Evolutionary conservation across 2,888 invertebrate genomes (phyloP), one percentile per base, ranked within the genome.

Genomic region (Drymonia ruficornis): DNA sequence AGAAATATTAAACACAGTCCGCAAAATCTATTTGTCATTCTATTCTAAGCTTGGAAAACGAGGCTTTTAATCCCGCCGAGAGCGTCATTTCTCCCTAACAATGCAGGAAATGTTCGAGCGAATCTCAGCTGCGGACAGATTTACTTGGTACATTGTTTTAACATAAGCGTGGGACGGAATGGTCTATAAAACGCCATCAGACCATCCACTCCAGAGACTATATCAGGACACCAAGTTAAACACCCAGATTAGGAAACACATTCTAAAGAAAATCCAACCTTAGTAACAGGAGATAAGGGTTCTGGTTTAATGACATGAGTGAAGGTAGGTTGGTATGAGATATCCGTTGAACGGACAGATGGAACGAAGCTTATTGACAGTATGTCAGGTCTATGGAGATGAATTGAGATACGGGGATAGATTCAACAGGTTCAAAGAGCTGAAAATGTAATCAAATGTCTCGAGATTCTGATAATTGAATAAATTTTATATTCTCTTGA

Each of bases 121-220:
- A 59, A 55, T 62, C 50, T 47, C 38, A 55, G 53, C 47, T 56
- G 50, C 55, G 40, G 40, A 63, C 58, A 48, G 63, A 70, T 65
- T 68, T 67, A 70, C 59, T 58, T 29, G 53, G 56, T 50, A 53
- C 55, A 63, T 67, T 70, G 63, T 70, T 61, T 64, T 50, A 65
- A 61, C 55, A 58, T 64, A 57, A 67, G 63, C 67, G 67, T 70
- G 69, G 69, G 69, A 67, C 53, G 65, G 54, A 68, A 69, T 71
- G 65, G 59, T 42, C 65, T 56, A 69, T 71, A 69, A 67, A 70
- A 65, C 52, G 55, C 56, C 50, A 61, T 47, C 62, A 55, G 49
- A 59, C 54, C 58, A 63, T 50, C 63, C 72, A 63, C 72, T 69
- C 59, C 55, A 63, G 50, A 50, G 50, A 56, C 58, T 55, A 59